Evolutionary conservation across 2,888 invertebrate species (phyloP).

Genomic region (Dicyrtoma fusca): DNA sequence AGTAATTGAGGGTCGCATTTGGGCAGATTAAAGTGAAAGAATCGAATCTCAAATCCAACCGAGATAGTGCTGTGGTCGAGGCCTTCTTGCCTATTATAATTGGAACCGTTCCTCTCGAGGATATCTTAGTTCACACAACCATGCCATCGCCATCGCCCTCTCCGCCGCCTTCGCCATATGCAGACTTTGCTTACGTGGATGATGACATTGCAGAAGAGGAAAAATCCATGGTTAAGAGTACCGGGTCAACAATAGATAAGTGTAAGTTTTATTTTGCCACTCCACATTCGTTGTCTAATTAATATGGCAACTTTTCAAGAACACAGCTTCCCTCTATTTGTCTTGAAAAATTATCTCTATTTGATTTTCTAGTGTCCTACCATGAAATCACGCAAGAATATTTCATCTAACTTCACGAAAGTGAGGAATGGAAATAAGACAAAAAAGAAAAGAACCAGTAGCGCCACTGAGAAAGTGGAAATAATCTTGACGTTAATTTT

Average conservation of each 20-base stretch:
- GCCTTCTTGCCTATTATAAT: constrained; percentile 24
- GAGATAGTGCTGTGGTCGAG: constrained; percentile 26
- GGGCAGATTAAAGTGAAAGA: constrained; percentile 32
- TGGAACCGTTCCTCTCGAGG: constrained; percentile 28
- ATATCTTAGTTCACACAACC: constrained; percentile 12
- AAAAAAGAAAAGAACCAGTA: too few species aligned
- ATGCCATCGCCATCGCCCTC: constrained; percentile 1
- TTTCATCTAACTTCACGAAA: constrained; percentile 25
- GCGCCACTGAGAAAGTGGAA: too few species aligned
- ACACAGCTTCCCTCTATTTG: neutral
- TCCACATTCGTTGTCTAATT: neutral
- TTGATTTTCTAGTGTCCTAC: constrained; percentile 31
- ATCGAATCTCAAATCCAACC: constrained; percentile 13
- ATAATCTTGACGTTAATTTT: too few species aligned
- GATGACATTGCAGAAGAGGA: constrained; percentile 33
- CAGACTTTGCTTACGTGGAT: constrained; percentile 31
- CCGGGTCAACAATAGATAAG: constrained; percentile 12
- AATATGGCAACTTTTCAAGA: neutral
- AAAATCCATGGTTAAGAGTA: constrained; percentile 12
- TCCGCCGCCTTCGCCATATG: constrained; percentile 30
- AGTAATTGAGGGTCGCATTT: neutral
- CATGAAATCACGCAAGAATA: constrained; percentile 32
- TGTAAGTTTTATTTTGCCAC: constrained; percentile 16
- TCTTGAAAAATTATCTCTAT: neutral
- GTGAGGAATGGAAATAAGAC: too few species aligned